A percentile compares a stretch with the other conserved stretches of the same genome.
phyloP scores from a whole-genome alignment of 2,797 vertebrate genomes.

The Anas georgica region DNA sequence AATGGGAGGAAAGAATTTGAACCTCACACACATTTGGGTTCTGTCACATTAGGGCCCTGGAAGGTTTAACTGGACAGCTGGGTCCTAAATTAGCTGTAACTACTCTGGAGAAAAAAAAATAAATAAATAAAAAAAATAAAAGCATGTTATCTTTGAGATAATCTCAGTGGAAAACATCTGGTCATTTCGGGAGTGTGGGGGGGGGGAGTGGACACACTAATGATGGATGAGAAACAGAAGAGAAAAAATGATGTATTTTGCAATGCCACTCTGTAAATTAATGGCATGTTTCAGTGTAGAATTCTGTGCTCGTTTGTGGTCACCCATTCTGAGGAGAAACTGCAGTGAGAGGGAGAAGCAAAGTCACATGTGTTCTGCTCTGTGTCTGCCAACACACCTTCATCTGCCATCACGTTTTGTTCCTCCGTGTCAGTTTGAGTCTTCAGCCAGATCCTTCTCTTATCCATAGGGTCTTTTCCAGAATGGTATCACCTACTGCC shows the following conservation, averaged over 20 bases:
- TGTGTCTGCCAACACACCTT: not conserved
- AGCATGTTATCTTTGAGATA: not conserved
- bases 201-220: not conserved
- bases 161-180: constrained; percentile 46
- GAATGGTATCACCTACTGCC: not conserved
- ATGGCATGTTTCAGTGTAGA: not conserved
- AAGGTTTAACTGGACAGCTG: not conserved
- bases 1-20: constrained; percentile 10
- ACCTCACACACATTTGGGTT: not conserved
- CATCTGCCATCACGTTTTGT: not conserved
- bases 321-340: not conserved
- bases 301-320: not conserved
- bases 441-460: not conserved
- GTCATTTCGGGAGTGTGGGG: not conserved
- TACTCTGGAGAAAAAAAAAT: not conserved
- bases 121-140: too few relatives aligned
- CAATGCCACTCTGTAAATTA: not conserved
- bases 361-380: not conserved
- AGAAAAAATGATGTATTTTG: not conserved
- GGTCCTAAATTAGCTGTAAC: constrained; percentile 19
- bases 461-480: not conserved
- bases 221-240: not conserved
- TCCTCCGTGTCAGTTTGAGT: not conserved
- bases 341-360: not conserved
- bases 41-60: not conserved